phyloP scores from a whole-genome alignment of 2,113 vertebrate species.

The Prunella himalayana region DNA sequence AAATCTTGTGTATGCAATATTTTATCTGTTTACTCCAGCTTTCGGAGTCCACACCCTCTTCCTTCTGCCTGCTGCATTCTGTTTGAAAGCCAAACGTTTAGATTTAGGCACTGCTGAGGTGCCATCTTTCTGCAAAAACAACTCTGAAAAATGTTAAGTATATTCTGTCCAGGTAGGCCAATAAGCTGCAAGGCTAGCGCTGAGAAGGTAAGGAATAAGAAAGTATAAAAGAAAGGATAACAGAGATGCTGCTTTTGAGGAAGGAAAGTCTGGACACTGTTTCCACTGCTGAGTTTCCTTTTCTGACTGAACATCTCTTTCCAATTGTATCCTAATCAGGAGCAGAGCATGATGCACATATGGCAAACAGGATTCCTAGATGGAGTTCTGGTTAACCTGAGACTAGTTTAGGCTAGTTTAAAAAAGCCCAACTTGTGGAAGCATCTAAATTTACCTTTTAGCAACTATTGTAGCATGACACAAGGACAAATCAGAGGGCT shows the following conservation, averaged over 20 bases:
- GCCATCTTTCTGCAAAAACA: not conserved
- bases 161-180: not conserved
- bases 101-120: not conserved
- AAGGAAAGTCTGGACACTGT: not conserved
- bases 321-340: not conserved
- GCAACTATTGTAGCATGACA: not conserved
- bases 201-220: not conserved
- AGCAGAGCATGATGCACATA: not conserved
- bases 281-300: not conserved
- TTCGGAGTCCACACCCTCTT: not conserved
- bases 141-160: not conserved
- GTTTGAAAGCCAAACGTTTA: not conserved
- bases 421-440: not conserved
- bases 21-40: not conserved
- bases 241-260: not conserved
- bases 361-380: not conserved
- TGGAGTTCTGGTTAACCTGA: not conserved
- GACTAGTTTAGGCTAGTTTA: not conserved
- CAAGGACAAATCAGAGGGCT: not conserved
- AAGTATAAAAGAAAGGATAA: not conserved
- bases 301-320: not conserved
- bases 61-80: not conserved
- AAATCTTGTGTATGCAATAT: not conserved
- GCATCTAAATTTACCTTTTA: not conserved
- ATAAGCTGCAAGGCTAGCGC: not conserved